Evolutionary conservation across 2,113 vertebrate species (phyloP), one percentile per base, ranked within the genome.

Genomic region (Perca schrenkii): DNA sequence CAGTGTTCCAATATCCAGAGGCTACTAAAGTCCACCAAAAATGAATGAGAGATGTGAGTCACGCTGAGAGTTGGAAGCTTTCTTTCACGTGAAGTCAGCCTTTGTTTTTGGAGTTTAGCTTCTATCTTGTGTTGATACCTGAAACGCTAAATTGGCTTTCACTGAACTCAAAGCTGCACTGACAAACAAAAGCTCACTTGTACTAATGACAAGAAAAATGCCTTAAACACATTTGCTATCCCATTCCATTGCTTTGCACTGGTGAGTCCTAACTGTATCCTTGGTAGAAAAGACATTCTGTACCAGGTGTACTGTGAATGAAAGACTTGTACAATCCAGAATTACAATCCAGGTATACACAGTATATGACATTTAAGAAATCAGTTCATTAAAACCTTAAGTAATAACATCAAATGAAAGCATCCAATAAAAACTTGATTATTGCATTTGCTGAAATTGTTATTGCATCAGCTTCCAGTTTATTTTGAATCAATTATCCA

Each of bases 111-210:
- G n/a, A 62, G n/a, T 46, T 77, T 15, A 16, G 13, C 67, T 16
- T 68, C 25, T 13, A 1, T 40, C 65, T 6, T 34, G 6, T 2
- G 21, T 15, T 43, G 81, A 80, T 36, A 91, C 56, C 60, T 73
- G 84, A 87, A 52, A 86, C 86, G 36, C 1, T 53, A 15, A 62
- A 77, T 46, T 28, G 4, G 14, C 60, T 43, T 62, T 21, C 12
- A 0, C 40, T 43, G 19, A 8, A 79, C 22, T 31, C 8, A 25
- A 49, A 58, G n/a, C 7, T 53, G 15, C 14, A 11, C 64, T 2
- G 28, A 19, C 15, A 56, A 56, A 86, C 89, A 88, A 63, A 86
- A 69, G 63, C 34, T 63, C 25, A 36, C 22, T 78, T 88, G 56
- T 86, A 3, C 40, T 7, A 65, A n/a, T 0, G 2, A 3, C 8